Evolutionary conservation across 2,113 vertebrate species (phyloP).

Genomic region (Climacteris rufus): DNA sequence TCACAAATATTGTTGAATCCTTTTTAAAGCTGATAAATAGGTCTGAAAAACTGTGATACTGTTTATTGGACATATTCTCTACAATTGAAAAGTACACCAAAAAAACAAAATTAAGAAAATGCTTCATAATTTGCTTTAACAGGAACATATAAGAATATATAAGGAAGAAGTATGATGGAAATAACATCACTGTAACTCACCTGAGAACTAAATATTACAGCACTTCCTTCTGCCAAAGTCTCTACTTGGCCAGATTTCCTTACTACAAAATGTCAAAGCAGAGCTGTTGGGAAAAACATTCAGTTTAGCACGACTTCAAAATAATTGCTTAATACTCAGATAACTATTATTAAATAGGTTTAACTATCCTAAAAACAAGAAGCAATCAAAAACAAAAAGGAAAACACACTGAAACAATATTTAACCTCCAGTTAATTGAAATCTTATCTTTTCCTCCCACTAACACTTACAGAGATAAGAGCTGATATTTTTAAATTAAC

Average conservation of each 20-base stretch:
- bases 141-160: not conserved
- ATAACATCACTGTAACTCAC: not conserved
- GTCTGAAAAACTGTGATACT: not conserved
- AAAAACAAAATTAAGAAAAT: not conserved
- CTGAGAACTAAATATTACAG: not conserved
- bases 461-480: not conserved
- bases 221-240: not conserved
- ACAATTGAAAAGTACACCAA: not conserved
- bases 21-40: not conserved
- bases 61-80: not conserved
- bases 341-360: not conserved
- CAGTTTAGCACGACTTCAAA: not conserved
- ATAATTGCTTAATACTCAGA: not conserved
- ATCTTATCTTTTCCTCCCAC: not conserved
- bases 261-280: not conserved
- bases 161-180: not conserved
- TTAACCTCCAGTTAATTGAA: not conserved
- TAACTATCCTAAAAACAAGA: not conserved
- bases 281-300: not conserved
- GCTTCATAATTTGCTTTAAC: not conserved
- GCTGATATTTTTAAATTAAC: not conserved
- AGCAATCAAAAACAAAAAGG: not conserved
- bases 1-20: fast-evolving
- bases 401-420: not conserved
- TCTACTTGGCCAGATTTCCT: not conserved